phyloP scores from a whole-genome alignment of 2,797 vertebrate genomes.

The Myioborus miniatus region DNA sequence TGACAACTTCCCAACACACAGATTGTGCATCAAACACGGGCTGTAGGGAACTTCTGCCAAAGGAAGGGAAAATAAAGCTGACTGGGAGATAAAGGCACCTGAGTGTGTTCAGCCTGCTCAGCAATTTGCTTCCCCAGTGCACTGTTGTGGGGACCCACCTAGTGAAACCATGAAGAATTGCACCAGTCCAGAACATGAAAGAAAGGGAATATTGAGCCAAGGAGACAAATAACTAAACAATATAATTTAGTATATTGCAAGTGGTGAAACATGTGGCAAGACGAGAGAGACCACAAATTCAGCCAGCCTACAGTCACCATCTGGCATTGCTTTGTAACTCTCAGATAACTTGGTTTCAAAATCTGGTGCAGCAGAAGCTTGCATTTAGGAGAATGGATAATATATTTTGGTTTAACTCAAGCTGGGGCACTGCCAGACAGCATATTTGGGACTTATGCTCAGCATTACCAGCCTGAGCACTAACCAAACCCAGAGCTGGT shows the following conservation, averaged over 20 bases:
- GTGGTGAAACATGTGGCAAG: slow-evolving; percentile 30
- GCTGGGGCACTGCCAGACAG: not conserved
- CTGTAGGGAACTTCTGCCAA: not conserved
- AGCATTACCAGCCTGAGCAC: not conserved
- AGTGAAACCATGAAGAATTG: slow-evolving; percentile 44
- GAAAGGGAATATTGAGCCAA: not conserved
- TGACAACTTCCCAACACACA: not conserved
- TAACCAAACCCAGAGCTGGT: not conserved
- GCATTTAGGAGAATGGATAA: not conserved
- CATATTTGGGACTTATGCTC: not conserved
- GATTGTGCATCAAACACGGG: not conserved
- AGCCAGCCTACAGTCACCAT: slow-evolving; percentile 1
- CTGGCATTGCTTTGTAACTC: slow-evolving; percentile 13
- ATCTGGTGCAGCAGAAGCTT: not conserved
- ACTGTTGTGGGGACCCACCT: slow-evolving; percentile 61
- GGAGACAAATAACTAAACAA: slow-evolving; percentile 3
- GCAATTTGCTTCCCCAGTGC: not conserved
- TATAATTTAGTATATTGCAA: slow-evolving; percentile 13
- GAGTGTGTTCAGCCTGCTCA: not conserved
- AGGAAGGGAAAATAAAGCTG: not conserved
- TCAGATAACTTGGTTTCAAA: not conserved
- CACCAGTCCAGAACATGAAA: not conserved
- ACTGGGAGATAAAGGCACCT: not conserved
- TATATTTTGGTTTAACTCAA: not conserved
- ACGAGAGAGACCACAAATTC: not conserved